A percentile compares a stretch with the other conserved stretches of the same genome.
phyloP scores from a whole-genome alignment of 2,888 invertebrate species.

The Acleris laterana region DNA sequence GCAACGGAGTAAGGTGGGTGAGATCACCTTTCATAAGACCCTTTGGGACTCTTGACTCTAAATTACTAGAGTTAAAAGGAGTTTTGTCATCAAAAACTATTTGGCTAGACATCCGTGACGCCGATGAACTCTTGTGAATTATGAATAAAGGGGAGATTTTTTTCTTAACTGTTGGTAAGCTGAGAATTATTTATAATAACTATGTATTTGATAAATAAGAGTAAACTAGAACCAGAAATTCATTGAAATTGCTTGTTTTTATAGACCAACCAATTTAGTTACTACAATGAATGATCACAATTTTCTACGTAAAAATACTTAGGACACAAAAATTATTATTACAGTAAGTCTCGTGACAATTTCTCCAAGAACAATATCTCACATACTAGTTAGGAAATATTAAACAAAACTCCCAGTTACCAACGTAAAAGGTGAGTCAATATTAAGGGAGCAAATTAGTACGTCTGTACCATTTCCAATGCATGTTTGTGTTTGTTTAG shows the following conservation, averaged over 20 bases:
- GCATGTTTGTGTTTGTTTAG: constrained; percentile 40
- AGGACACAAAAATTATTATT: too few species aligned
- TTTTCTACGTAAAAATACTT: too few species aligned
- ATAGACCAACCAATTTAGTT: too few species aligned
- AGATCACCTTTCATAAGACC: constrained; percentile 42
- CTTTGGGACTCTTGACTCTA: constrained; percentile 39
- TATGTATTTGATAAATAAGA: too few species aligned
- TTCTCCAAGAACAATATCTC: neutral
- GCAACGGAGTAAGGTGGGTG: constrained; percentile 43
- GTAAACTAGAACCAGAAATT: too few species aligned
- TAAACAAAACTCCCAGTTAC: constrained; percentile 23
- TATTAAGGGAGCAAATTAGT: constrained; percentile 66
- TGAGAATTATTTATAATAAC: too few species aligned
- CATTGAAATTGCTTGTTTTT: too few species aligned
- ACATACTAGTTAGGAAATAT: constrained; percentile 18
- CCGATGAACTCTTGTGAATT: too few species aligned
- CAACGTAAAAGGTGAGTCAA: constrained; percentile 60
- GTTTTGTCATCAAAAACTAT: neutral
- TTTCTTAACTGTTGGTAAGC: too few species aligned
- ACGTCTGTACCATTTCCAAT: constrained; percentile 43
- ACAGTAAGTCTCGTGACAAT: neutral
- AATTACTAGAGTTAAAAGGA: constrained; percentile 3
- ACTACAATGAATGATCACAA: too few species aligned
- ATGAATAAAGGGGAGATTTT: too few species aligned
- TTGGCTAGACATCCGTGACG: too few species aligned